Percentiles rank a stretch among this genome's conserved stretches.
phyloP scores from a whole-genome alignment of 2,797 vertebrate genomes.

The Diplodus sargus region DNA sequence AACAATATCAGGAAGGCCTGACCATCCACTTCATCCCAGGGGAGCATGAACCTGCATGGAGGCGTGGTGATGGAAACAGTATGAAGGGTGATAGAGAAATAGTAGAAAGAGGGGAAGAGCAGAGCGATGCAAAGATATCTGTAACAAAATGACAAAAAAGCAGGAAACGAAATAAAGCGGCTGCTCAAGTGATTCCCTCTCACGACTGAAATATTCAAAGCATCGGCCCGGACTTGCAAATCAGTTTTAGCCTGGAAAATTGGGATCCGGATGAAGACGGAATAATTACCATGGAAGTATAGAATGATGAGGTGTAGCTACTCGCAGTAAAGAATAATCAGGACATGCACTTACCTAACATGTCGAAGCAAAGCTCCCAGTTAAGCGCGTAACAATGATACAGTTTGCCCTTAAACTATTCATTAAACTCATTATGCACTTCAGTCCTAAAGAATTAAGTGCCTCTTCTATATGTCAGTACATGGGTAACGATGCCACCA shows the following conservation, averaged over 20 bases:
- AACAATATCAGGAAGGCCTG: too few relatives aligned
- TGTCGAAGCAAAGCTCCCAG: constrained; percentile 10
- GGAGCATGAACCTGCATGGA: too few relatives aligned
- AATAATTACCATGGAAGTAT: constrained; percentile 10
- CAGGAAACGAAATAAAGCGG: background rate
- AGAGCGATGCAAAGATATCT: background rate
- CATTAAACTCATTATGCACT: background rate
- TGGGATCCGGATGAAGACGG: background rate
- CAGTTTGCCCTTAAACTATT: background rate
- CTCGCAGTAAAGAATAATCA: background rate
- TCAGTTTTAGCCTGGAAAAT: background rate
- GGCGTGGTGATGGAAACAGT: background rate
- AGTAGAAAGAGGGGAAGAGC: background rate
- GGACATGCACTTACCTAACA: background rate
- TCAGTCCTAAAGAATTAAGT: background rate
- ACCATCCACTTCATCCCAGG: too few relatives aligned
- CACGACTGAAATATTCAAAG: background rate
- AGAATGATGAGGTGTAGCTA: background rate
- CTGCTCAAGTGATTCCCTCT: background rate
- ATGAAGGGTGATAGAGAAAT: background rate
- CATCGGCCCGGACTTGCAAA: background rate
- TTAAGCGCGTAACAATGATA: background rate
- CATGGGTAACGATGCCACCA: background rate
- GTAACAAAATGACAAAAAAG: background rate
- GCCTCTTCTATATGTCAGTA: background rate